Percentiles rank a stretch among this genome's conserved stretches.
Evolutionary conservation across 2,888 invertebrate genomes (phyloP).

Genomic region (Erebia palarica): DNA sequence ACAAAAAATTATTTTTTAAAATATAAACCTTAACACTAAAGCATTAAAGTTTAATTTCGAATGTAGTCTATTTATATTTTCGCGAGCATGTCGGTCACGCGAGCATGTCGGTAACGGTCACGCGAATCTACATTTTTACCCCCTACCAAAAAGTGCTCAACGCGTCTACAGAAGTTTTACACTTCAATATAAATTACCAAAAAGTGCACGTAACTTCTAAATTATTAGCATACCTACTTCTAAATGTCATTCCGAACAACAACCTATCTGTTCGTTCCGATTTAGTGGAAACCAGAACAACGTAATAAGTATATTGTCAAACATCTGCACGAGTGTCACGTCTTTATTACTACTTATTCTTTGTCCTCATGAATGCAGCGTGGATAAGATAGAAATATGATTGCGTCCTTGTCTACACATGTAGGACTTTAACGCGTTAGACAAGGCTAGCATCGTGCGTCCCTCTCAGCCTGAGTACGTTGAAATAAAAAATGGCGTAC

Average conservation of each 20-base stretch:
- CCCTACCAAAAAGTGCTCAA: too few relatives aligned
- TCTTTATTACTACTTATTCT: conserved; percentile 81
- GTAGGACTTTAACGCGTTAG: conserved; percentile 52
- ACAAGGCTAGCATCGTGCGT: conserved; percentile 61
- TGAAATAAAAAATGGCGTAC: conserved; percentile 81
- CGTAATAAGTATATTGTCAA: conserved; percentile 78
- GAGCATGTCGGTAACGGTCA: too few relatives aligned
- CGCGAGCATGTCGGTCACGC: too few relatives aligned
- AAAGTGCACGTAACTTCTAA: neutral
- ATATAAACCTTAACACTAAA: too few relatives aligned
- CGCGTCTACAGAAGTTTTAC: too few relatives aligned
- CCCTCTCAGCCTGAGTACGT: conserved; percentile 74
- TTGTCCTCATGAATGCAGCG: conserved; percentile 76
- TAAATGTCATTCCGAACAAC: conserved; percentile 28
- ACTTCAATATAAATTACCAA: too few relatives aligned
- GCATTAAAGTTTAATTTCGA: too few relatives aligned
- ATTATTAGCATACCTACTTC: neutral
- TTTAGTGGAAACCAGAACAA: conserved; percentile 75
- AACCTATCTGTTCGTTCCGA: conserved; percentile 74
- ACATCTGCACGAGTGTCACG: conserved; percentile 81
- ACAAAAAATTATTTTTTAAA: too few relatives aligned
- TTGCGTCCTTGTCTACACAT: conserved; percentile 51
- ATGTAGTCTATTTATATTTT: too few relatives aligned
- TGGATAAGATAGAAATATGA: conserved; percentile 50
- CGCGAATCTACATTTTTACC: too few relatives aligned